Evolutionary conservation across 1,140 invertebrate species (phyloP), one percentile per base, ranked within the genome.

Genomic region (Sycobia sp.): DNA sequence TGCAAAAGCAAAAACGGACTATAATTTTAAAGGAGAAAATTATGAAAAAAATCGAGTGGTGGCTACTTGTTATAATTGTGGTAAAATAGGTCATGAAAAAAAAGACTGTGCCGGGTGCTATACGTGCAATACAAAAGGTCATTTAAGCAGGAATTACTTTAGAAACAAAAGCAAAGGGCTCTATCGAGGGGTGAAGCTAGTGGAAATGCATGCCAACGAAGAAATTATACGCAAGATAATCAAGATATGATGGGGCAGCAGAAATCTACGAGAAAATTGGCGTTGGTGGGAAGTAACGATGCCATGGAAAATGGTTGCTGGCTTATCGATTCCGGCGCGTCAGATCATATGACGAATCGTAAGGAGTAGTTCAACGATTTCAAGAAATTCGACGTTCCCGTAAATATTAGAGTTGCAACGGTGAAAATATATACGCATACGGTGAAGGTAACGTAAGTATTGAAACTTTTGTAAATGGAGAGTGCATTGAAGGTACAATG

Each of bases 271-370:
- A 1, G 10, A n/a, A 53, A 39, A 23, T 1, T 39, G 10, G 2
- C 34, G 0, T 25, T 56, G 1, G 1, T 56, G 10, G 53, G 53
- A 32, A 13, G 39, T 20, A 23, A 0, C 22, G 2, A 3, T 13
- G 3, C 23, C 3, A 9, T 8, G 4, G 8, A 29, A n/a, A 29
- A 61, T 0, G 50, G 43, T 38, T 36, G 2, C 8, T 53, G 58
- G 58, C 1, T 61, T n/a, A 51, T 61, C 3, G 58, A 61, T 25
- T 43, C 47, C 4, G 47, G 47, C 5, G 58, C 47, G 4, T 39
- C 47, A 11, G 47, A 61, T 1, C 58, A 61, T 20, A 61, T 61
- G 58, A 43, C 47, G n/a, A 20, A 16, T 18, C 1, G 38, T 11
- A 13, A n/a, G 44, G 39, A 53, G 0, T 54, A 29, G 38, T 62